Conservation (phyloP, 2,113 vertebrate genomes). For the Osmerus mordax region DNA sequence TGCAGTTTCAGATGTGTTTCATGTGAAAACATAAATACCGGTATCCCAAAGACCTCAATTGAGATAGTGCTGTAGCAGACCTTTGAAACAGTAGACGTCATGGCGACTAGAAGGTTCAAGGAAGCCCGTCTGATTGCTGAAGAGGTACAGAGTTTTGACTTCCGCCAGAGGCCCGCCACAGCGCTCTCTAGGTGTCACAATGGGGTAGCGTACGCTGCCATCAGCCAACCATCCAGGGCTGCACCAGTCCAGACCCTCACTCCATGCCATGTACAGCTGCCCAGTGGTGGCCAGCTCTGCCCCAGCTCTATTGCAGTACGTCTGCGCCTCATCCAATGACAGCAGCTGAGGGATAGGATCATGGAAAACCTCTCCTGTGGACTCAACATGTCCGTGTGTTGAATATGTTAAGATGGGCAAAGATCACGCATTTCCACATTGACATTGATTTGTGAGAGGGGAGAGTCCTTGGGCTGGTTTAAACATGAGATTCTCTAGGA, state of each 20-base stretch:
- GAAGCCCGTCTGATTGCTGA: slow-evolving; percentile 92
- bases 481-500: too few relatives aligned
- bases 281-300: slow-evolving; percentile 81
- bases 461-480: too few relatives aligned
- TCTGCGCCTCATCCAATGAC: slow-evolving; percentile 77
- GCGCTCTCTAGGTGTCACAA: slow-evolving; percentile 82
- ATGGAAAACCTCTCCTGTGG: slow-evolving; percentile 82
- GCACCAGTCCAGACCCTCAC: slow-evolving; percentile 83
- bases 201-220: slow-evolving; percentile 94
- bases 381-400: neutral
- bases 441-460: too few relatives aligned
- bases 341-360: slow-evolving; percentile 71
- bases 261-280: slow-evolving; percentile 92
- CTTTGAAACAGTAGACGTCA: slow-evolving; percentile 79
- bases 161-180: slow-evolving; percentile 85
- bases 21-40: too few relatives aligned
- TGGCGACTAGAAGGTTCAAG: slow-evolving; percentile 80
- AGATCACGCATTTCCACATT: too few relatives aligned
- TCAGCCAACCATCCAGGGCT: slow-evolving; percentile 92
- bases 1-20: too few relatives aligned
- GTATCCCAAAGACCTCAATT: too few relatives aligned
- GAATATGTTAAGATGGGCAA: neutral
- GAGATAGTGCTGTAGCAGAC: neutral
- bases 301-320: slow-evolving; percentile 71
- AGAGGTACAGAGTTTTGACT: slow-evolving; percentile 89